Evolutionary conservation across 2,888 invertebrate genomes (phyloP), one percentile per base, ranked within the genome.

Genomic region (Dolichopus griseipennis): DNA sequence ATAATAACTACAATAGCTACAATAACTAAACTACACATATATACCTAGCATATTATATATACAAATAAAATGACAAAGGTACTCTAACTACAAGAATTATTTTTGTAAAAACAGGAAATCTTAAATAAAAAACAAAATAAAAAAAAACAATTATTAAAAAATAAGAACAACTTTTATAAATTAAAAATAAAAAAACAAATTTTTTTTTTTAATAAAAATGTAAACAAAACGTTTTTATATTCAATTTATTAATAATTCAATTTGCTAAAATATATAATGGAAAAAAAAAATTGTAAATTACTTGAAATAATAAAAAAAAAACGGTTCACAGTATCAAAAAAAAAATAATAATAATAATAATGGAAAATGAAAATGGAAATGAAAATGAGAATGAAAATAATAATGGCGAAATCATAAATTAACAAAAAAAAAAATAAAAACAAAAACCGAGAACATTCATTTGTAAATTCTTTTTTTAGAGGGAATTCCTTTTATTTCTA

Each of bases 221-320:
- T 52, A 52, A 52, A 52, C 52, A 52, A 52, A 52, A 52, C 52
- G 52, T 52, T 52, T 52, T 52, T 52, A 52, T 52, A 52, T 52
- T 52, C 52, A 52, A 52, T 52, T 52, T 18, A 12, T 52, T 18
- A 52, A 52, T 52, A 52, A 52, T 52, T 52, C 52, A 52, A 52
- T 52, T 41, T 37, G 37, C 3, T 10, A 37, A 12, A n/a, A n/a
- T n/a, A n/a, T n/a, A n/a, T n/a, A n/a, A n/a, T n/a, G n/a, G n/a
- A n/a, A 52, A 52, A 52, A 52, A 52, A 18, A 52, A 52, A 12
- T 41, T 41, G 41, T 41, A 41, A 27, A 27, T 27, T 27, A 27
- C 27, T n/a, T n/a, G n/a, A n/a, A 27, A 27, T 4, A 27, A 27
- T 27, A 27, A 27, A 27, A 27, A 27, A 27, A 8, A 37, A 10